phyloP scores from a whole-genome alignment of 2,113 vertebrate species.

The Salvelinus sp. region DNA sequence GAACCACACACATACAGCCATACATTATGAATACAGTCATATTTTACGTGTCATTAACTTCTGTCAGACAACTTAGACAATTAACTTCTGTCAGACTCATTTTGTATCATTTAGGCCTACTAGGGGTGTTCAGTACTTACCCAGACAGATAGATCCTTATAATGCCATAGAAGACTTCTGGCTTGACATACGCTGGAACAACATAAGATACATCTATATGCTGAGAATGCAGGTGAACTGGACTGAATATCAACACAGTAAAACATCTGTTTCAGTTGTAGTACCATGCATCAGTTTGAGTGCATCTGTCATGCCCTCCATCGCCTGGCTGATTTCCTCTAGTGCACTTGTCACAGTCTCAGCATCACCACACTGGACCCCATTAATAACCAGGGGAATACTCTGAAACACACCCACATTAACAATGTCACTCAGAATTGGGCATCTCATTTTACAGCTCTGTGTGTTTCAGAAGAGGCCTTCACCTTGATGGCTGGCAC shows the following conservation, averaged over 20 bases:
- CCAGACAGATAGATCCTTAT: constrained; percentile 90
- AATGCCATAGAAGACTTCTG: constrained; percentile 83
- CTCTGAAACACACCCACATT: constrained; percentile 66
- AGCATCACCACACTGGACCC: constrained; percentile 58
- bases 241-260: neutral
- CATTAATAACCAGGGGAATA: constrained; percentile 66
- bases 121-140: constrained; percentile 64
- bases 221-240: constrained; percentile 5
- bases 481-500: constrained; percentile 85
- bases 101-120: neutral
- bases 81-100: neutral
- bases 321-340: constrained; percentile 71
- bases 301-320: constrained; percentile 72
- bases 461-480: neutral
- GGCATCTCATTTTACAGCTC: neutral
- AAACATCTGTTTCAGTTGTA: neutral
- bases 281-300: constrained; percentile 84
- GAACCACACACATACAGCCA: neutral
- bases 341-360: constrained; percentile 74
- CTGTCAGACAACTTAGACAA: neutral
- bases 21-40: neutral
- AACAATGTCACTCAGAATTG: neutral
- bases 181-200: constrained; percentile 81
- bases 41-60: neutral
- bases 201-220: neutral